Percentiles rank a stretch among this genome's conserved stretches.
These are phyloP conservation scores for Phaedon cochleariae DNA, from an alignment of 2,888 invertebrate genomes.

Conservation along the genomic window DNA sequence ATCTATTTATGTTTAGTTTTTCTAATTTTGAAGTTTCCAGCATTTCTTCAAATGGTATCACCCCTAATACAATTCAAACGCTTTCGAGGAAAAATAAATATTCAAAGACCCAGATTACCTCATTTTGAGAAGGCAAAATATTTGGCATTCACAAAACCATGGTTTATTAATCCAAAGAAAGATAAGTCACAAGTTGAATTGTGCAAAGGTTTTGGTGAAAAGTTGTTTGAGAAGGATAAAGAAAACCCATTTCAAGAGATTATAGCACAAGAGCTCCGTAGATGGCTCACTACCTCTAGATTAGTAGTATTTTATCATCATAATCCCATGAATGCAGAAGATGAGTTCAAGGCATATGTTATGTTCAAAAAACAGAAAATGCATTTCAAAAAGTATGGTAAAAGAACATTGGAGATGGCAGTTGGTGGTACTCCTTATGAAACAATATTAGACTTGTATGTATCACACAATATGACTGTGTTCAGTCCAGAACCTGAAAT, in stretches of 20 bases:
- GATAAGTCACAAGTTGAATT: conserved; percentile 63
- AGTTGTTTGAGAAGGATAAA: conserved; percentile 48
- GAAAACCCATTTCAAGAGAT: conserved; percentile 77
- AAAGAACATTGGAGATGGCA: conserved; percentile 72
- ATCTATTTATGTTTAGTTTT: not conserved
- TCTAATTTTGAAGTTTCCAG: conserved; percentile 36
- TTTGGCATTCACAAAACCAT: conserved; percentile 72
- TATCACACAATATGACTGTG: conserved; percentile 71
- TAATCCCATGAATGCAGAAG: conserved; percentile 75
- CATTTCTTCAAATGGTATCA: conserved; percentile 39
- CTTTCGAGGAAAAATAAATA: conserved; percentile 79
- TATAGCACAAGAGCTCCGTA: conserved; percentile 74
- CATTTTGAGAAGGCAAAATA: conserved; percentile 75
- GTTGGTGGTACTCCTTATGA: conserved; percentile 75
- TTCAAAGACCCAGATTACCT: conserved; percentile 76
- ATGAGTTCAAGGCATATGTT: conserved; percentile 71
- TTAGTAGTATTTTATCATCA: conserved; percentile 77
- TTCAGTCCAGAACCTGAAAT: conserved; percentile 76
- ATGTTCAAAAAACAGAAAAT: conserved; percentile 73
- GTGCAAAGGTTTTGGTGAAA: conserved; percentile 62
- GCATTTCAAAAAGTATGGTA: conserved; percentile 73
- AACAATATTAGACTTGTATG: conserved; percentile 70
- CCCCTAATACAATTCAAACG: conserved; percentile 66
- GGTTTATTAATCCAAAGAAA: conserved; percentile 64
- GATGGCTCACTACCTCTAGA: conserved; percentile 76